Evolutionary conservation across 2,888 invertebrate genomes (phyloP), one percentile per base, ranked within the genome.

Genomic region (Entomobrya proxima): DNA sequence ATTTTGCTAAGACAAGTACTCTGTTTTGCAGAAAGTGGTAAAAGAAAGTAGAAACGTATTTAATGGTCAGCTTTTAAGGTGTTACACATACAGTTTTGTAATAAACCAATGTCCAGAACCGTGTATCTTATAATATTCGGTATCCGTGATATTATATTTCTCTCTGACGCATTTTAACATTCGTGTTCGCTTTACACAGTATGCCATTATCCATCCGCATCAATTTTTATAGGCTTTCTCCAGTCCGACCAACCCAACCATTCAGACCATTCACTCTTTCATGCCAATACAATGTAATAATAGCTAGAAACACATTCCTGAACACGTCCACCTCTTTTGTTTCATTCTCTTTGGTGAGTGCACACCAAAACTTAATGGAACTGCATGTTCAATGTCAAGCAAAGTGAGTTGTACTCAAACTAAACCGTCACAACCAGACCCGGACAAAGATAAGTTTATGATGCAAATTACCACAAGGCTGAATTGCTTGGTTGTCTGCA

Each of bases 351-450:
- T n/a, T 64, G n/a, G n/a, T 27, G n/a, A 15, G n/a, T 15, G 27
- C 13, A 32, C 18, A 64, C 18, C 15, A 24, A 27, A 44, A 69
- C 40, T 69, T 69, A 44, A 67, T 69, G 27, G 69, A 69, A 69
- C 69, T 69, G 15, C 69, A 69, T 69, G 69, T 69, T 69, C 69
- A 69, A 69, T 69, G 69, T 69, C 69, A 69, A 27, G 27, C 44
- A 69, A 44, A 69, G 44, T 44, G 44, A 44, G 15, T 69, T 69
- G 44, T 69, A 69, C 47, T 44, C 69, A 44, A n/a, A n/a, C n/a
- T n/a, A n/a, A n/a, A 15, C 69, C 69, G 44, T 69, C 69, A 69
- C 24, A 40, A 9, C 35, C 67, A 67, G 67, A 67, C 44, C 21
- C 67, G 44, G 67, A 69, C n/a, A 40, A 27, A 5, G 40, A 6